phyloP scores from a whole-genome alignment of 2,113 vertebrate species.

The Nasalis larvatus region DNA sequence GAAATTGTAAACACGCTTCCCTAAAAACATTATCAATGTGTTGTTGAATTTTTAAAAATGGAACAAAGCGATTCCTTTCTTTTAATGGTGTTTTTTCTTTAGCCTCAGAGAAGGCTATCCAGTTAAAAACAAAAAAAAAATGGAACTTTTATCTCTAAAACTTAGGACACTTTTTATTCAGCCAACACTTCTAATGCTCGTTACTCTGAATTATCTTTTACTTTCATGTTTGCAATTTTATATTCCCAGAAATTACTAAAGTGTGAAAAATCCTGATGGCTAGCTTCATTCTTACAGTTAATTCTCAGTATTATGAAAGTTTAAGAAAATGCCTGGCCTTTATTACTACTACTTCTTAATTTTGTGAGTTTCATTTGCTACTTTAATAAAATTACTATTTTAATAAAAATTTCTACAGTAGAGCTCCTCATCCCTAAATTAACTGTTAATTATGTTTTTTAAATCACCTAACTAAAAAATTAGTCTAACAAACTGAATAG shows the following conservation, averaged over 20 bases:
- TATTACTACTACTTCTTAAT: constrained; percentile 71
- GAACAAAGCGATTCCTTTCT: background rate
- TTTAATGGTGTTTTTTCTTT: background rate
- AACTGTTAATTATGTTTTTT: background rate
- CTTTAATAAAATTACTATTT: background rate
- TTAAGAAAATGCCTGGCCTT: constrained; percentile 68
- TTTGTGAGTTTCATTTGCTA: background rate
- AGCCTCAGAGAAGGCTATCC: background rate
- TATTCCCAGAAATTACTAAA: constrained; percentile 70
- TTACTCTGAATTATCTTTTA: background rate
- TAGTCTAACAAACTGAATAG: background rate
- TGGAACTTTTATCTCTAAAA: background rate
- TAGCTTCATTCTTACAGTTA: constrained; percentile 74
- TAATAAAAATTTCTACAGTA: background rate
- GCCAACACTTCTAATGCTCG: background rate
- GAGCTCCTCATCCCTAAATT: background rate
- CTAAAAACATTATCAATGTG: background rate
- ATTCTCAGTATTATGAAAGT: constrained; percentile 75
- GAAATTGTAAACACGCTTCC: background rate
- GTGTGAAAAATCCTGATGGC: constrained; percentile 70
- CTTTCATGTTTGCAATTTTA: constrained; percentile 39
- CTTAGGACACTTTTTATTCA: background rate
- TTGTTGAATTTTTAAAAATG: background rate
- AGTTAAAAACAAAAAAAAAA: background rate
- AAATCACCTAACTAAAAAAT: background rate